Base-by-base conservation (phyloP, 2,113 vertebrate species). In the Lepus timidus region DNA sequence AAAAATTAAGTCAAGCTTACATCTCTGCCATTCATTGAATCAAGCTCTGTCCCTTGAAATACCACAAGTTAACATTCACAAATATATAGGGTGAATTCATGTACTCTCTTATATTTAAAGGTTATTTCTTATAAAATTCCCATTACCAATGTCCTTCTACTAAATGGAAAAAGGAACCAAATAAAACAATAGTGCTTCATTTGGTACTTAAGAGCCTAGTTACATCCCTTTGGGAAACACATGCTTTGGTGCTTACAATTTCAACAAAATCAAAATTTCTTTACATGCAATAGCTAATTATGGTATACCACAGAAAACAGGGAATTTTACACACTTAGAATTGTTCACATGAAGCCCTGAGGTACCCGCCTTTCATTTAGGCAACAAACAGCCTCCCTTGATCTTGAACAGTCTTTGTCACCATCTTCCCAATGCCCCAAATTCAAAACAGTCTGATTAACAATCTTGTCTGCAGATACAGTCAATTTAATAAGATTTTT, bases 301-400 rank as follows among this genome's bases (percentile, higher is more conserved):
- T 82, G 96, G 95, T 52, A 75, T 94, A 97, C 97, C 97, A 98
- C 98, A 95, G 96, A 97, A 97, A 97, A 98, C 67, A 23, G 96
- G 95, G 74, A 97, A 93, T 96, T 98, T 98, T 98, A 97, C 96
- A 98, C 97, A 93, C 98, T 97, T 95, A 97, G 92, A 98, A 97
- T 95, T 98, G 97, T 97, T 98, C 98, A 96, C 96, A 90, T 87
- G 97, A 98, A 98, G 98, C 98, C 98, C 98, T 98, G 98, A 98
- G 98, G 98, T 98, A 98, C 98, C 97, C 0, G 97, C 97, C 97
- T 95, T 93, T 98, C 97, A 97, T 96, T 96, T 96, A 98, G 98
- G 97, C 98, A 98, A 97, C 83, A 95, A 94, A 92, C 95, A 98
- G 97, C 97, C 98, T 97, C 97, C 96, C 97, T 97, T 96, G 93